phyloP scores from a whole-genome alignment of 2,113 vertebrate genomes.

The Orycteropus afer region DNA sequence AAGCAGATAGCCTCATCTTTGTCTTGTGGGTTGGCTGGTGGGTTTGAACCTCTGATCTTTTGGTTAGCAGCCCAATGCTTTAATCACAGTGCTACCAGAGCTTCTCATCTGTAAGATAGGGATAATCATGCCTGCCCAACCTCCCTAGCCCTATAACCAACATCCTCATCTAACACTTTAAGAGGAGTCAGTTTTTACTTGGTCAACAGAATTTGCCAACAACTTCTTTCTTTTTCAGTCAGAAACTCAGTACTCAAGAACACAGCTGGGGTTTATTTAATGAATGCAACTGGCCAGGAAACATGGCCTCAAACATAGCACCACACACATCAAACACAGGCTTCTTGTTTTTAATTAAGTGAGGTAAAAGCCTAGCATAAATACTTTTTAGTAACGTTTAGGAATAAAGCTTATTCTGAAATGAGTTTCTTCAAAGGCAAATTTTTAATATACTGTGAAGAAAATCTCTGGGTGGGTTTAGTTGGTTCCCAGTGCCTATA shows the following conservation, averaged over 20 bases:
- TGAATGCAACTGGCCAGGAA: background rate
- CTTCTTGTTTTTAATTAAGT: conserved; percentile 59
- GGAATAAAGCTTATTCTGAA: conserved; percentile 54
- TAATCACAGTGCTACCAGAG: too few species aligned
- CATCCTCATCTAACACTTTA: background rate
- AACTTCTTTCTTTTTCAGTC: background rate
- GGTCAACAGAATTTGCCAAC: background rate
- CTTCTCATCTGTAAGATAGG: background rate
- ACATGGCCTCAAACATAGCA: background rate
- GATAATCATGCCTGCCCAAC: background rate
- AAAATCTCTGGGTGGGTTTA: background rate
- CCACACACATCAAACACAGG: background rate
- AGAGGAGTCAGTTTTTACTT: background rate
- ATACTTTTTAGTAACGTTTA: conserved; percentile 37
- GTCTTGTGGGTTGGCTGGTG: too few species aligned
- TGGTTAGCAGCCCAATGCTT: too few species aligned
- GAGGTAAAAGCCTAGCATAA: conserved; percentile 47
- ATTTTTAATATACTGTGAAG: conserved; percentile 34
- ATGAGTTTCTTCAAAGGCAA: conserved; percentile 60
- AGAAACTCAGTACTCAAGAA: background rate
- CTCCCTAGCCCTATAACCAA: background rate
- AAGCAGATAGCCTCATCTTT: too few species aligned
- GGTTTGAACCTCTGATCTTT: too few species aligned
- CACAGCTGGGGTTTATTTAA: conserved; percentile 1
- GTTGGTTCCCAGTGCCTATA: background rate